Conservation (phyloP, 2,888 invertebrate species). For the Leucophenga maculata region DNA sequence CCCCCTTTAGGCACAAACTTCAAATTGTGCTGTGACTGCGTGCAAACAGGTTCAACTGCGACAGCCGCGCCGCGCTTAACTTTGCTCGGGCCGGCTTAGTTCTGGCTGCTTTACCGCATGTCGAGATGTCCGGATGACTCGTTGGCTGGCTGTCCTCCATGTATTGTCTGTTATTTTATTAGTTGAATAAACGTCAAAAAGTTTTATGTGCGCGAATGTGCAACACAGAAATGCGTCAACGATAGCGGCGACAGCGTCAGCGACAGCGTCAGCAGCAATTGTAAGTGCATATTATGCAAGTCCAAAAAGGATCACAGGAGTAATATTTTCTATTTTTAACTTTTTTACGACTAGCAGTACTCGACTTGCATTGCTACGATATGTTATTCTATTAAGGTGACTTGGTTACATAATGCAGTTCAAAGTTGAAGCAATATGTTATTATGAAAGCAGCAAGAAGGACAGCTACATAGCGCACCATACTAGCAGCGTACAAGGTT, state of each 20-base stretch:
- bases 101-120: not conserved
- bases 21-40: conserved; percentile 1
- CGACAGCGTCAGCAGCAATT: not conserved
- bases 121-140: not conserved
- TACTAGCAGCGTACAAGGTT: too few species aligned
- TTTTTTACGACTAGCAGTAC: too few species aligned
- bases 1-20: conserved; percentile 58
- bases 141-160: not conserved
- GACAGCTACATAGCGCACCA: too few species aligned
- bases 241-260: not conserved
- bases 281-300: not conserved
- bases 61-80: not conserved
- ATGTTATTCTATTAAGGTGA: too few species aligned
- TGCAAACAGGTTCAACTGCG: conserved; percentile 13
- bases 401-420: too few species aligned
- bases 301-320: conserved; percentile 2
- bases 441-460: too few species aligned
- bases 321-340: too few species aligned
- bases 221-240: conserved; percentile 11
- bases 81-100: not conserved
- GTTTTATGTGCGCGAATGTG: conserved; percentile 18
- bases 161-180: conserved; percentile 33
- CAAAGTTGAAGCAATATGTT: too few species aligned
- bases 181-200: conserved; percentile 38
- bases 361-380: too few species aligned